Base-by-base conservation (phyloP, 2,888 invertebrate genomes). In the Oligia fasciuncula region DNA sequence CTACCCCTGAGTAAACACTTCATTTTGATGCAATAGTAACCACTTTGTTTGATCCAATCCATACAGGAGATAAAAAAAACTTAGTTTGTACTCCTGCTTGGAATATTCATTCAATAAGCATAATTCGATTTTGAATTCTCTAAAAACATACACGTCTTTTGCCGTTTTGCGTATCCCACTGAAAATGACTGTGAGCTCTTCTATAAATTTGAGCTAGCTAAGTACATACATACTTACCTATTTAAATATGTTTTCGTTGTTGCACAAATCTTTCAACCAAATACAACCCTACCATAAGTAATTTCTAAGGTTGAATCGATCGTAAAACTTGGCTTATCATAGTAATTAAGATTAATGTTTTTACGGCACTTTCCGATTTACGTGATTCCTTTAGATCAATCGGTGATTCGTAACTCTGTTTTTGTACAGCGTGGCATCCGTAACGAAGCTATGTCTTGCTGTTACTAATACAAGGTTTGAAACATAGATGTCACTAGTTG, bases 401-500 rank as follows among this genome's bases (percentile, higher is more conserved):
- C 57, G 40, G n/a, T 51, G 40, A 79, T 43, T 49, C 29, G 2
- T 29, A 46, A 65, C 23, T 65, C 14, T 57, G 8, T 77, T 23
- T 43, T 35, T 29, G 17, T 14, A 8, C 1, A 35, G 23, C 0
- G 9, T 57, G n/a, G n/a, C 43, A 60, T 46, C 19, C 17, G 0
- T 9, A 54, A 19, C 43, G n/a, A 46, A 60, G 57, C 17, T 57
- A 51, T 13, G 71, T 69, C 60, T 17, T 57, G 19, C 35, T 62
- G 69, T 66, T 77, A 54, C 13, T 85, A 81, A 23, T 66, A 23
- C 81, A 35, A 35, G 14, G 11, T 63, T 11, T 17, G 9, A n/a
- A 62, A 57, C 81, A 76, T 73, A 83, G 83, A 83, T 83, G 83
- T 83, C 83, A 76, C 85, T 81, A 85, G 69, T 69, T 51, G 49